These are phyloP conservation scores for Microcebus murinus DNA, from an alignment of 2,113 vertebrate species.

Conservation along the genomic window DNA sequence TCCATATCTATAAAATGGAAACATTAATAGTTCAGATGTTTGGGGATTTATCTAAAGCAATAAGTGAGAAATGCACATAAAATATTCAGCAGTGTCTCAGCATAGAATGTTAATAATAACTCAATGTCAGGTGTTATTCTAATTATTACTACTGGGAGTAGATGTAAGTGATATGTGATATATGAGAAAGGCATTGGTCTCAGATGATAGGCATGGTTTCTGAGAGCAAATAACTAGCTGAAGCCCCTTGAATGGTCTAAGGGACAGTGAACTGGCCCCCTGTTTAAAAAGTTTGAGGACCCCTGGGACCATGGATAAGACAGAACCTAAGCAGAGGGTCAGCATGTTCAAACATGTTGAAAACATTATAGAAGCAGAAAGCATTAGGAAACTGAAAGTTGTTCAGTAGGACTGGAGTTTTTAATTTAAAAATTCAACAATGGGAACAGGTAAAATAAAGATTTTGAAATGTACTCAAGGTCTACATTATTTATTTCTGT, in stretches of 20 bases:
- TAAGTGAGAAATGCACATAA: neutral
- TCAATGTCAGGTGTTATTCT: neutral
- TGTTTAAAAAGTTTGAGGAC: no score
- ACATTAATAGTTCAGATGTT: neutral
- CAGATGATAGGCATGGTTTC: neutral
- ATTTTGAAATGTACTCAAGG: neutral
- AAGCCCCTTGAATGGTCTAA: no score
- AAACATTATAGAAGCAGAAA: neutral
- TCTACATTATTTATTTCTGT: neutral
- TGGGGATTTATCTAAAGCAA: neutral
- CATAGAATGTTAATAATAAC: neutral
- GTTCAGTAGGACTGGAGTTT: neutral
- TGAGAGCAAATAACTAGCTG: neutral
- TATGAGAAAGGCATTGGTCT: neutral
- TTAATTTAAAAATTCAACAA: neutral
- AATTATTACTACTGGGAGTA: neutral
- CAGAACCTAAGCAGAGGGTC: fast-evolving
- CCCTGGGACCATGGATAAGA: no score
- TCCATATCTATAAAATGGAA: neutral
- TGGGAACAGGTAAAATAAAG: neutral
- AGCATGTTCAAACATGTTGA: neutral
- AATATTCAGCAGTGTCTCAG: neutral
- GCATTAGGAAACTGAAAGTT: neutral
- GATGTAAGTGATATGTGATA: neutral
- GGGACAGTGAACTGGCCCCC: no score